Evolutionary conservation across 2,113 vertebrate species (phyloP).

Genomic region (Columba livia): DNA sequence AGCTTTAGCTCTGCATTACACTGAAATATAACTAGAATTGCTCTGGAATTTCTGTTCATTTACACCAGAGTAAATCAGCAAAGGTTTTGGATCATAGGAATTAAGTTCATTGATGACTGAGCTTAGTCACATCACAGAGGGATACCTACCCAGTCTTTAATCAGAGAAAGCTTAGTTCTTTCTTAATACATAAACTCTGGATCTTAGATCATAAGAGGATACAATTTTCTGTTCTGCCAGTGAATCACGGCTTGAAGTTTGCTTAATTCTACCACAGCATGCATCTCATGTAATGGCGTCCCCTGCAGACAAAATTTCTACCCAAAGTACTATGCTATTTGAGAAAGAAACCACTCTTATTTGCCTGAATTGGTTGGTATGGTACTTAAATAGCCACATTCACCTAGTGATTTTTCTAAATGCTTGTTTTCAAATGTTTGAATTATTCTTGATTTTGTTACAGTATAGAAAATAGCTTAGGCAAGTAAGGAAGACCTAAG

Average conservation of each 20-base stretch:
- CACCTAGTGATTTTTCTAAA: slow-evolving; percentile 30
- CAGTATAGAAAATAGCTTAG: neutral
- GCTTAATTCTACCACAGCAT: slow-evolving; percentile 40
- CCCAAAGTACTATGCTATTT: neutral
- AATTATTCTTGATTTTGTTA: neutral
- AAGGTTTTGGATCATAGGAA: slow-evolving; percentile 4
- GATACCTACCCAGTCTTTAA: slow-evolving; percentile 14
- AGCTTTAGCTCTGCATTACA: neutral
- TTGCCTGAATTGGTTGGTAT: slow-evolving; percentile 27
- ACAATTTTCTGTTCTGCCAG: slow-evolving; percentile 28
- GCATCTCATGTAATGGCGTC: slow-evolving; percentile 24
- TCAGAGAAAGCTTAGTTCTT: neutral
- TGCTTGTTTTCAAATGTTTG: slow-evolving; percentile 17
- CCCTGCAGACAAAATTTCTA: slow-evolving; percentile 26
- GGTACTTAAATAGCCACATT: neutral
- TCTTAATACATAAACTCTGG: neutral
- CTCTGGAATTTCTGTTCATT: slow-evolving; percentile 27
- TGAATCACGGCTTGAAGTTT: slow-evolving; percentile 15
- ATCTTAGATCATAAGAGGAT: neutral
- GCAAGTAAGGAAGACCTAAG: neutral
- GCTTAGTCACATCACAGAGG: slow-evolving; percentile 31
- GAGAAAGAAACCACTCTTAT: slow-evolving; percentile 14
- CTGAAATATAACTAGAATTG: neutral
- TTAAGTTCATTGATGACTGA: slow-evolving; percentile 1
- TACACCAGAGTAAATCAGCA: neutral